Percentiles rank a stretch among this genome's conserved stretches.
Evolutionary conservation across 2,113 vertebrate species (phyloP).

Genomic region (Dipodomys merriami): DNA sequence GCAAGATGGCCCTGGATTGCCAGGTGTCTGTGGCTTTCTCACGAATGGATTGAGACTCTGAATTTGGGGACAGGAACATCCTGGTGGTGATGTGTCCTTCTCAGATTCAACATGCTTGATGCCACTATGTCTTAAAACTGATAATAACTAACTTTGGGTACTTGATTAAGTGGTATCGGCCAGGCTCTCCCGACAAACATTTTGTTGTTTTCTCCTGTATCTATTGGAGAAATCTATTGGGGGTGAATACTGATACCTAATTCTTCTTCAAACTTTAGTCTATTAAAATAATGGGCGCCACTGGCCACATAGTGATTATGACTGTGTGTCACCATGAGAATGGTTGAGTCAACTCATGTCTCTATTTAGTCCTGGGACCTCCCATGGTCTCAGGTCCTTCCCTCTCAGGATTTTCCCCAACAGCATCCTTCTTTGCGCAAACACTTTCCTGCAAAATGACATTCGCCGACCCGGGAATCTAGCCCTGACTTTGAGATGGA

Average conservation of each 20-base stretch:
- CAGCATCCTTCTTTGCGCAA: background rate
- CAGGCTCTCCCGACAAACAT: background rate
- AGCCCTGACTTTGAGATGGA: background rate
- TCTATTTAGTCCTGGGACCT: background rate
- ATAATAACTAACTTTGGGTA: background rate
- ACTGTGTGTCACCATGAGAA: accelerated
- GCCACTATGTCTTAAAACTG: background rate
- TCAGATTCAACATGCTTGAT: background rate
- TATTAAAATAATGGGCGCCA: too few species aligned
- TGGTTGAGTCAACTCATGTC: background rate
- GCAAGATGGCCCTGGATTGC: background rate
- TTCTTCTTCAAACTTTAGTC: background rate
- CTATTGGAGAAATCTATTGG: background rate
- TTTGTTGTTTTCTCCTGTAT: background rate
- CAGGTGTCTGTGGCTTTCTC: background rate
- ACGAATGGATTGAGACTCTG: background rate
- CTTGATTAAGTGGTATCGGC: background rate
- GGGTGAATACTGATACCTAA: background rate
- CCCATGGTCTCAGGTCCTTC: background rate
- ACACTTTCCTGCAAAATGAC: too few species aligned
- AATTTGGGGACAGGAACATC: background rate
- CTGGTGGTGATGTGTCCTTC: background rate
- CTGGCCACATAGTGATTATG: accelerated
- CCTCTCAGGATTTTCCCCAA: background rate
- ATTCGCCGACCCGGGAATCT: background rate